Percentiles rank a stretch among this genome's conserved stretches.
phyloP scores from a whole-genome alignment of 1,140 invertebrate genomes.

The Hesperophylax magnus region DNA sequence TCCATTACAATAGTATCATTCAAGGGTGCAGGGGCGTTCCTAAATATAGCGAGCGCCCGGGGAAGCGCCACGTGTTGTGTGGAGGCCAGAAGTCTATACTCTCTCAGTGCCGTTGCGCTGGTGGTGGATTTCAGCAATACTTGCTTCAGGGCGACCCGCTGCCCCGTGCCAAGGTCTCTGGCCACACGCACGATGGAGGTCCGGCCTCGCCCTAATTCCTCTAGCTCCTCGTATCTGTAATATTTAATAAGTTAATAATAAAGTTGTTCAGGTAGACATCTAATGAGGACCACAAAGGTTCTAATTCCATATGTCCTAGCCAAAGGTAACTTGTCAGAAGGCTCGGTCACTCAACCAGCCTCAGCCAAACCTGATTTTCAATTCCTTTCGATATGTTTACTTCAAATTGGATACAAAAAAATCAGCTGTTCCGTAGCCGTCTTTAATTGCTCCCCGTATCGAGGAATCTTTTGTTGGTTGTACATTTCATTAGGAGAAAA shows the following conservation, averaged over 20 bases:
- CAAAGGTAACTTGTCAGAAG: too few species aligned
- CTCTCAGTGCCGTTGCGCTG: constrained; percentile 71
- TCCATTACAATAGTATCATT: constrained; percentile 84
- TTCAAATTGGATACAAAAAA: too few species aligned
- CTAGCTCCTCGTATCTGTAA: constrained; percentile 73
- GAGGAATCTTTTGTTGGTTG: too few species aligned
- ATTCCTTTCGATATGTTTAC: too few species aligned
- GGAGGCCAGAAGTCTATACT: constrained; percentile 79
- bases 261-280: too few species aligned
- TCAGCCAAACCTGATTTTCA: too few species aligned
- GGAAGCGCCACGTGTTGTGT: constrained; percentile 81
- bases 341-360: too few species aligned
- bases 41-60: constrained; percentile 80
- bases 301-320: too few species aligned
- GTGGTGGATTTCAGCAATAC: constrained; percentile 74
- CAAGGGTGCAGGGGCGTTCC: constrained; percentile 77
- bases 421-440: too few species aligned
- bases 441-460: too few species aligned
- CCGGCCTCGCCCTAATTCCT: constrained; percentile 80
- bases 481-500: too few species aligned
- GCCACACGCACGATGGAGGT: constrained; percentile 76
- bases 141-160: constrained; percentile 84
- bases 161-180: constrained; percentile 79
- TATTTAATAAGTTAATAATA: neutral
- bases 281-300: too few species aligned